Conservation (phyloP, 2,888 invertebrate species). For the Archips xylosteana region DNA sequence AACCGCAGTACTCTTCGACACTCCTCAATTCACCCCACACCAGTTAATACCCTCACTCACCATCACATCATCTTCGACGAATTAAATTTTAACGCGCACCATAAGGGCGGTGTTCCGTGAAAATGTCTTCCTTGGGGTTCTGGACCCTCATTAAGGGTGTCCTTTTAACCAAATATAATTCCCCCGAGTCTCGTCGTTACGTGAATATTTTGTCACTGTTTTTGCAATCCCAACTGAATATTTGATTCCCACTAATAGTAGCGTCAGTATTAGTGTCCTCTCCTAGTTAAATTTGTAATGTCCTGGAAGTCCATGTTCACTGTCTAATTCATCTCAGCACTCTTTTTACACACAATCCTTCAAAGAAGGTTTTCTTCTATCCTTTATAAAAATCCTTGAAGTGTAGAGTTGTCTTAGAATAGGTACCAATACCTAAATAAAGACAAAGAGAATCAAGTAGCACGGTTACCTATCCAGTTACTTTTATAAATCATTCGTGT, state of each 20-base stretch:
- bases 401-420: background rate
- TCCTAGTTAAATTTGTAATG: background rate
- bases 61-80: slow-evolving; percentile 47
- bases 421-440: too few species aligned
- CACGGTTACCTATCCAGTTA: too few species aligned
- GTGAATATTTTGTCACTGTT: slow-evolving; percentile 58
- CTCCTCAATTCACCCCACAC: background rate
- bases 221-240: slow-evolving; percentile 58
- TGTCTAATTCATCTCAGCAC: background rate
- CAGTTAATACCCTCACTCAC: background rate
- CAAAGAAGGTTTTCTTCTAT: background rate
- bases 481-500: too few species aligned
- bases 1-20: background rate
- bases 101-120: slow-evolving; percentile 59
- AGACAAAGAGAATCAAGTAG: too few species aligned
- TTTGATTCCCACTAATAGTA: slow-evolving; percentile 51
- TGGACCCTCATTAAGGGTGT: slow-evolving; percentile 65
- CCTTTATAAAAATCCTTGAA: too few species aligned
- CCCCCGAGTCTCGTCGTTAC: slow-evolving; percentile 57
- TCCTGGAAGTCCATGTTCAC: background rate
- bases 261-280: too few species aligned
- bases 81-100: slow-evolving; percentile 66
- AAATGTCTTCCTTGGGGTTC: slow-evolving; percentile 58
- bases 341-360: background rate
- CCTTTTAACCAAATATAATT: slow-evolving; percentile 52